Conservation (phyloP, 2,888 invertebrate genomes). For the Eurytoma adleriae region DNA sequence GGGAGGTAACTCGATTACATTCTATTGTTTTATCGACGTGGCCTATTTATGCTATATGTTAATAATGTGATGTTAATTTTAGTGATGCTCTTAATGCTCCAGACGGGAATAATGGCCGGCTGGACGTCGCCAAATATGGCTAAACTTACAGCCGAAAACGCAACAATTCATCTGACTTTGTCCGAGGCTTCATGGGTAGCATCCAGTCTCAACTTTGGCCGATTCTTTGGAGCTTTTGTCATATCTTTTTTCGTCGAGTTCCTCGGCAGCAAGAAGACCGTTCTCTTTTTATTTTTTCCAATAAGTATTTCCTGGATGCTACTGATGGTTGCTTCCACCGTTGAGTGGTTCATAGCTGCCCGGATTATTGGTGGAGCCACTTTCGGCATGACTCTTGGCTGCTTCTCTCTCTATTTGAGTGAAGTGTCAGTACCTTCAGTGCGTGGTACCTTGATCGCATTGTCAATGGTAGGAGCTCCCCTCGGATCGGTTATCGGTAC, state of each 20-base stretch:
- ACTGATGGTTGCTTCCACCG: slow-evolving; percentile 59
- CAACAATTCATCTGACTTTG: slow-evolving; percentile 55
- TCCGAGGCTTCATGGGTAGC: slow-evolving; percentile 65
- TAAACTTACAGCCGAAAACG: slow-evolving; percentile 58
- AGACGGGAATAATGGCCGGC: slow-evolving; percentile 60
- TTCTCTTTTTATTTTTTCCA: slow-evolving; percentile 59
- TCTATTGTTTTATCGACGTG: too few relatives aligned
- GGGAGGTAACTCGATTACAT: slow-evolving; percentile 16
- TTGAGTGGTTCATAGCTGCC: slow-evolving; percentile 60
- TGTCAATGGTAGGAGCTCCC: slow-evolving; percentile 65
- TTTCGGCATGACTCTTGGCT: slow-evolving; percentile 63
- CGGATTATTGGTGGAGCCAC: slow-evolving; percentile 61
- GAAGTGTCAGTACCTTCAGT: slow-evolving; percentile 65
- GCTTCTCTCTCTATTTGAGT: slow-evolving; percentile 65
- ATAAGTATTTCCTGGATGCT: slow-evolving; percentile 59
- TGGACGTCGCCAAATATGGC: slow-evolving; percentile 65
- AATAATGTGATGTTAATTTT: not conserved
- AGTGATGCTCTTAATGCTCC: slow-evolving; percentile 22
- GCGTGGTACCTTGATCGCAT: slow-evolving; percentile 65
- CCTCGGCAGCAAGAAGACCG: slow-evolving; percentile 61
- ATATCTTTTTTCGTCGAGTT: slow-evolving; percentile 58
- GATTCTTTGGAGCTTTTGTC: slow-evolving; percentile 61
- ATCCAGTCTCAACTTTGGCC: slow-evolving; percentile 60
- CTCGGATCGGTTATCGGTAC: slow-evolving; percentile 67
- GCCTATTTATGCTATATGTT: too few relatives aligned